Evolutionary conservation across 1,140 invertebrate genomes (phyloP), one percentile per base, ranked within the genome.

Genomic region (Globodera rostochiensis): DNA sequence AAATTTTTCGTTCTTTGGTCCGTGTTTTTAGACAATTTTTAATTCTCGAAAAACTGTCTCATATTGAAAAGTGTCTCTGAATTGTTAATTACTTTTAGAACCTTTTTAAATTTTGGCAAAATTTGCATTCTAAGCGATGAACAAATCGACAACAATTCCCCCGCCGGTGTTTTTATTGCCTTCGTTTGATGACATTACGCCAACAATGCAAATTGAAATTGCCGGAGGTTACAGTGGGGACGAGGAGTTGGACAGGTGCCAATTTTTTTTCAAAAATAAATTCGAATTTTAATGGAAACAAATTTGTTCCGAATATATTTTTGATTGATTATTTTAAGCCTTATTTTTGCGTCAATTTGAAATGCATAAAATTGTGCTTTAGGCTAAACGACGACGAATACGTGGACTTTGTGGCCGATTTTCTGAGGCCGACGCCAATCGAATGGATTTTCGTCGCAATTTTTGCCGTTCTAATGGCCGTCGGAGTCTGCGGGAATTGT

Each of bases 381-480:
- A 78, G 77, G 46, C 71, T 81, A 21, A 71, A 80, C 6, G 80
- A 81, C 47, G 80, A 81, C 15, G 80, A 81, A 66, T 82, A 82
- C 70, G 79, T 82, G 8, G 81, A 82, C 45, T 82, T 82, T 75
- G 81, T 82, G 45, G 81, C 81, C 21, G 75, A 83, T 69, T 82
- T 82, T 53, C 74, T 82, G 36, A 69, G 57, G 21, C 81, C 81
- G n/a, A 82, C 81, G 13, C 69, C 69, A 47, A 82, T 82, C 45
- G 81, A 82, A 60, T 82, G 71, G 47, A 13, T 82, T 9, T 82
- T 82, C 53, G 81, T 82, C 25, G 53, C 67, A 4, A 45, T 82
- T 6, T 82, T 82, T 67, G 70, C 80, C 45, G 50, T 82, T 50
- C 11, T 82, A 46, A 82, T 82, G 81, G 11, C 80, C n/a, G 79